Base-by-base conservation (phyloP, 2,113 vertebrate species). In the Seriola aureovittata region DNA sequence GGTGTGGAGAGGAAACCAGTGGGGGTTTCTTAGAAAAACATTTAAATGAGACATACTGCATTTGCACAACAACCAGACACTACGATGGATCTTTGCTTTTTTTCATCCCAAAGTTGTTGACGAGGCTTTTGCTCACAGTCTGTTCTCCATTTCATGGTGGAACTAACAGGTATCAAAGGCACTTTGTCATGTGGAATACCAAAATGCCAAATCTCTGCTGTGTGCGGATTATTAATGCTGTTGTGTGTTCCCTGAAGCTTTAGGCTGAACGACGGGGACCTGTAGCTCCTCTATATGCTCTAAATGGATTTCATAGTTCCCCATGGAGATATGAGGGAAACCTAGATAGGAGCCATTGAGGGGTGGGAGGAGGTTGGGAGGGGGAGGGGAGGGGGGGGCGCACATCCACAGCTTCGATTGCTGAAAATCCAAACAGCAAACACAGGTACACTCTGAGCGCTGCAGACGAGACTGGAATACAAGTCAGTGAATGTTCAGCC, bases 251-350 rank as follows among this genome's bases (percentile, higher is more conserved):
- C 73, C 84, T 68, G 34, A 71, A 82, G 91, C 89, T 85, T 83
- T 60, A 81, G 71, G 79, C 68, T 69, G 72, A 88, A 84, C 71
- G 65, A 48, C 23, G 14, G 69, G 48, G 80, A 87, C 88, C 81
- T 91, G 81, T 65, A 79, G 84, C 79, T 81, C 62, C 72, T 83
- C 84, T 72, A 19, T 72, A 82, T 52, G 77, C 84, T 81, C 79
- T 63, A 85, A 91, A 88, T 88, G 84, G 86, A 90, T 91, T 91
- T 90, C 81, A 90, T 80, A 79, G 81, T 88, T 77, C 69, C 81
- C 81, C 78, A 64, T 62, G 32, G 84, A 83, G 88, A 88, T 88
- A 81, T 78, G 81, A 88, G 72, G 69, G 60, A 81, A 83, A 68
- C 72, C 85, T 78, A 44, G 77, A 75, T 72, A 82, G 70, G 71